These are phyloP conservation scores for Furcula furcula DNA, from an alignment of 2,888 invertebrate species.

Conservation along the genomic window DNA sequence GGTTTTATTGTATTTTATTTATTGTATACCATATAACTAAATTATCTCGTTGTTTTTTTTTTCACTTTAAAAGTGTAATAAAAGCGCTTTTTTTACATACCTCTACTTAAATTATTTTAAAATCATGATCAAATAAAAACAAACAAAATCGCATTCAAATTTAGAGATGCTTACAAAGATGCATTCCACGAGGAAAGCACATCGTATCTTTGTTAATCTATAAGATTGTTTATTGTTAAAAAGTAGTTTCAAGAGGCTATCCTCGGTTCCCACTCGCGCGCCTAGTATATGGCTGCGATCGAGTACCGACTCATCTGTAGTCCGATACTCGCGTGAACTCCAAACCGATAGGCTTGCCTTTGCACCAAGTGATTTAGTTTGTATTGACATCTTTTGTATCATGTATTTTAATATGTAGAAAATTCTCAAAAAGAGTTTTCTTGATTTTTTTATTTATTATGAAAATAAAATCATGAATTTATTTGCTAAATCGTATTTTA, in stretches of 20 bases:
- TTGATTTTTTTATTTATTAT: constrained; percentile 79
- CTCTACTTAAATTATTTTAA: constrained; percentile 73
- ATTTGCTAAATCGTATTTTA: constrained; percentile 71
- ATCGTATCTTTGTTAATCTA: constrained; percentile 66
- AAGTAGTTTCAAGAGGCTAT: constrained; percentile 70
- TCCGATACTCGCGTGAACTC: constrained; percentile 46
- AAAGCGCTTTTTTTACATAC: constrained; percentile 73
- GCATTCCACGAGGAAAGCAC: constrained; percentile 67
- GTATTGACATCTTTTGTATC: constrained; percentile 81
- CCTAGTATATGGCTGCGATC: constrained; percentile 50
- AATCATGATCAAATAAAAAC: constrained; percentile 78
- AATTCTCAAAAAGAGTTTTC: constrained; percentile 77
- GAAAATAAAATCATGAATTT: constrained; percentile 81
- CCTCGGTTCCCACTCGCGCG: constrained; percentile 76
- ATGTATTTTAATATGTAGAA: constrained; percentile 74
- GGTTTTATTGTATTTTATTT: constrained; percentile 76
- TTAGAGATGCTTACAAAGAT: constrained; percentile 66
- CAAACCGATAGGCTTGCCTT: constrained; percentile 79
- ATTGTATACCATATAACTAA: constrained; percentile 70
- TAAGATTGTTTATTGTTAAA: constrained; percentile 61
- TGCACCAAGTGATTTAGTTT: constrained; percentile 82
- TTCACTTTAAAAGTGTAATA: constrained; percentile 77
- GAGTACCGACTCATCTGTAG: constrained; percentile 18
- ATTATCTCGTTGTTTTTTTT: constrained; percentile 68
- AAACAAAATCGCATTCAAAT: constrained; percentile 54